Percentiles rank a stretch among this genome's conserved stretches.
Evolutionary conservation across 2,888 invertebrate species (phyloP).

Genomic region (Sthenelais limicola): DNA sequence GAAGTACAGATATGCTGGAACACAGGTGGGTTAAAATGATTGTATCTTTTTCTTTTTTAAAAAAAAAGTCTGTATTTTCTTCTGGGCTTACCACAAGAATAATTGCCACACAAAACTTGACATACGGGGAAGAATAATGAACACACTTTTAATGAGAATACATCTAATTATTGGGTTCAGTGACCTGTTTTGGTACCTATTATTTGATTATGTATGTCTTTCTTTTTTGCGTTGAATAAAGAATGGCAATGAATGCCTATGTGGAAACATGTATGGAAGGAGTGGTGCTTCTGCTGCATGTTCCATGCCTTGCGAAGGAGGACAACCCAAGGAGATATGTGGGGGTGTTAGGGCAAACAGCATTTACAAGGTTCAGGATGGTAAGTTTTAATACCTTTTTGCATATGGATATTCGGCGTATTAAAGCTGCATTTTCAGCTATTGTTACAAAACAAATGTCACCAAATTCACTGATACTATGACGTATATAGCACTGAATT

Average conservation of each 20-base stretch:
- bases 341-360: conserved; percentile 6
- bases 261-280: conserved; percentile 21
- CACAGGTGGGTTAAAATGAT: conserved; percentile 7
- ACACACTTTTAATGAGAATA: no score
- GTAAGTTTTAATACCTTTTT: conserved; percentile 7
- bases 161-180: no score
- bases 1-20: conserved; percentile 25
- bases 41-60: no score
- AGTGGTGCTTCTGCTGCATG: conserved; percentile 2
- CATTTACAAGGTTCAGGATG: conserved; percentile 33
- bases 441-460: no score
- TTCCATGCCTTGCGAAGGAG: conserved; percentile 1
- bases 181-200: neutral
- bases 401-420: neutral
- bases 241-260: conserved; percentile 11
- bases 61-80: no score
- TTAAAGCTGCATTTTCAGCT: no score
- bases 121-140: no score
- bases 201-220: neutral
- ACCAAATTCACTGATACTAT: no score
- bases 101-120: no score
- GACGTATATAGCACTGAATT: no score
- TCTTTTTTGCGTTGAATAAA: no score
- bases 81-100: no score
- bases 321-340: neutral